These are phyloP conservation scores for Falco cherrug DNA, from an alignment of 2,797 vertebrate species.

Conservation along the genomic window DNA sequence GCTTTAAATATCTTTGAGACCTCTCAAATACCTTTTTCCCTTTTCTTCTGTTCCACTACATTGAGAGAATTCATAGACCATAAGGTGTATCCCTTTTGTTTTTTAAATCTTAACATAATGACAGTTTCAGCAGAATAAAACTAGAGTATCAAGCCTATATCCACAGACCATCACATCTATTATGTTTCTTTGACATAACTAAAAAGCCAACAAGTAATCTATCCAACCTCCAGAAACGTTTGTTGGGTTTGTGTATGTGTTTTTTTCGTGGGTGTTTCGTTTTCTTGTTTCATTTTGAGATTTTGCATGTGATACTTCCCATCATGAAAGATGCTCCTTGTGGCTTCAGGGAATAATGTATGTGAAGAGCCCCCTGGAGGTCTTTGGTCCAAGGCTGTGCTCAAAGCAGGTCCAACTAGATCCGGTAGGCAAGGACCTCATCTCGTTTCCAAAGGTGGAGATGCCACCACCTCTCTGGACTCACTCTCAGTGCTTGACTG, in stretches of 20 bases:
- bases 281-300: not conserved
- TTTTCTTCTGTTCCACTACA: not conserved
- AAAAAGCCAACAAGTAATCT: not conserved
- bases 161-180: not conserved
- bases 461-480: not conserved
- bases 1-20: not conserved
- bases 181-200: not conserved
- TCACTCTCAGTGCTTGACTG: not conserved
- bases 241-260: not conserved
- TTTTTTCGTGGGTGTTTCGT: not conserved
- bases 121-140: not conserved
- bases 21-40: not conserved
- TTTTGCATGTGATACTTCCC: not conserved
- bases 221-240: not conserved
- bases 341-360: not conserved
- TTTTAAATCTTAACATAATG: not conserved
- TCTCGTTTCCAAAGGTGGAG: not conserved
- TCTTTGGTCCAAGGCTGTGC: not conserved
- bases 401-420: not conserved
- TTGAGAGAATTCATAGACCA: not conserved
- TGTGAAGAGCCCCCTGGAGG: not conserved
- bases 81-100: too few species aligned
- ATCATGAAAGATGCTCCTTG: not conserved
- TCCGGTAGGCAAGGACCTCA: not conserved
- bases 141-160: not conserved